Evolutionary conservation across 2,113 vertebrate genomes (phyloP).

Genomic region (Cavia porcellus): DNA sequence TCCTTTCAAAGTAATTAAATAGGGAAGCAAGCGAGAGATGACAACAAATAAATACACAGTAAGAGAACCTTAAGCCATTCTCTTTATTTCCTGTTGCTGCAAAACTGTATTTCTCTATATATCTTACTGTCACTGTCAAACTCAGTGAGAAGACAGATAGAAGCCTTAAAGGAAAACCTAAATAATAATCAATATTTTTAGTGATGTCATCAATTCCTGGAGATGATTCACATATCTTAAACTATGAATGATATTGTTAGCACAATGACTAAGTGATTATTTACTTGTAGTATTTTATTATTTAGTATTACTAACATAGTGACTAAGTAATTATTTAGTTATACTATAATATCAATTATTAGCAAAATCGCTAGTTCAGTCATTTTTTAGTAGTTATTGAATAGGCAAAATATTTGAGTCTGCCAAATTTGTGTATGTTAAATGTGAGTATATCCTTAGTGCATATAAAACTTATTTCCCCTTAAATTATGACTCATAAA

Average conservation of each 20-base stretch:
- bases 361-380: constrained; percentile 48
- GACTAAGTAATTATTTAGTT: constrained; percentile 65
- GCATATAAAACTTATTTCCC: background rate
- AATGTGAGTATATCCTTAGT: background rate
- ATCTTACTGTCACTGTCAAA: constrained; percentile 50
- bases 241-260: constrained; percentile 64
- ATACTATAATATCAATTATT: constrained; percentile 67
- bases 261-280: constrained; percentile 61
- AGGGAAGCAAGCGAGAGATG: background rate
- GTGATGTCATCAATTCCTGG: constrained; percentile 74
- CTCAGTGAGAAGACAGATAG: background rate
- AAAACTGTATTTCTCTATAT: background rate
- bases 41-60: constrained; percentile 50
- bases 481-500: background rate
- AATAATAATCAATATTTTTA: constrained; percentile 80
- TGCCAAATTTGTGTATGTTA: background rate
- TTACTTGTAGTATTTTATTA: constrained; percentile 24
- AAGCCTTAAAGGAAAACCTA: constrained; percentile 66
- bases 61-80: background rate
- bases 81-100: background rate
- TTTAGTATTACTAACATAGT: constrained; percentile 28
- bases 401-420: constrained; percentile 32
- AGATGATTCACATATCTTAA: constrained; percentile 72
- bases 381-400: constrained; percentile 72
- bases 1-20: constrained; percentile 49